Percentiles rank a stretch among this genome's conserved stretches.
phyloP scores from a whole-genome alignment of 64 coral and sea anemone species.

The Acropora yongei region DNA sequence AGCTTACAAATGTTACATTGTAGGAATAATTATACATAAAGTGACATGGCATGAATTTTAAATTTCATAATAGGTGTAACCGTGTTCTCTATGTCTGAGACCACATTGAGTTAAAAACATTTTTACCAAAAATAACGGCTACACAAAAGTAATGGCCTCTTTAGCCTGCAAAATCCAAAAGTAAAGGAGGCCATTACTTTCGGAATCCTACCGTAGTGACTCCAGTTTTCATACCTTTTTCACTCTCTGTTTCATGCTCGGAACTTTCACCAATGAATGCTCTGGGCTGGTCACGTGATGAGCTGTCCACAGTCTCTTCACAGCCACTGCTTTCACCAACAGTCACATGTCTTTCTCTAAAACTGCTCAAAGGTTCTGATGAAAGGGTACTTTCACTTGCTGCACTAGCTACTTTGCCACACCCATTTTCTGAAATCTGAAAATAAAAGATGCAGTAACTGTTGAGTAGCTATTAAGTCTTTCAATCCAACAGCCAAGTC shows the following conservation, averaged over 20 bases:
- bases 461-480: too few relatives aligned
- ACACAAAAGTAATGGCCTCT: too few relatives aligned
- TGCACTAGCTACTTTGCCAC: neutral
- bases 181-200: too few relatives aligned
- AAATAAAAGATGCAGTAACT: neutral
- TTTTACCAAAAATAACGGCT: too few relatives aligned
- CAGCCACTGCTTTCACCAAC: constrained; percentile 37
- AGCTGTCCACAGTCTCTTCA: neutral
- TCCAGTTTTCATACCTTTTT: neutral
- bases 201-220: neutral
- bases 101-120: too few relatives aligned
- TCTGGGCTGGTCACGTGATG: constrained; percentile 15
- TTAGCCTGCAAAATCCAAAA: neutral
- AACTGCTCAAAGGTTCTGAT: neutral
- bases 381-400: neutral
- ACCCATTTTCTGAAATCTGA: neutral
- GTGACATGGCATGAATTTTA: too few relatives aligned
- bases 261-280: neutral
- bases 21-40: too few relatives aligned
- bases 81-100: too few relatives aligned
- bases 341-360: neutral
- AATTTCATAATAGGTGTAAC: too few relatives aligned
- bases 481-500: neutral
- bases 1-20: too few relatives aligned
- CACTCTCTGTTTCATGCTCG: neutral